Base-by-base conservation (phyloP, 2,113 vertebrate genomes). In the Salvelinus alpinus region DNA sequence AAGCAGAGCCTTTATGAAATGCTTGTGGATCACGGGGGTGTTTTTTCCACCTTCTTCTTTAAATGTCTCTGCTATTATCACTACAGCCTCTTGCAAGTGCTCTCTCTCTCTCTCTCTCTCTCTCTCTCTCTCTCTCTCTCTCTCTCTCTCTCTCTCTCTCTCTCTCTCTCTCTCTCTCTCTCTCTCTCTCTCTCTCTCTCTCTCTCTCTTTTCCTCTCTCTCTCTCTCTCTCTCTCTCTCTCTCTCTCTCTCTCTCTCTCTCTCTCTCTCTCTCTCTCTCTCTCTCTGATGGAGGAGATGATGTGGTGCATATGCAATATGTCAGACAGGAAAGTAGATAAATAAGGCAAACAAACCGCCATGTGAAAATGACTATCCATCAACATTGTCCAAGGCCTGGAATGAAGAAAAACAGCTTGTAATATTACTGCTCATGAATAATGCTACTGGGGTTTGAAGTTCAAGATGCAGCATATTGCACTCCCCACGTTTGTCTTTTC, bases 341-440 rank as follows among this genome's bases (percentile, higher is more conserved):
- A 90, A 91, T 85, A 88, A 88, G 85, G 86, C 86, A 90, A 88
- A 89, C 87, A 89, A 88, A 84, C 81, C 78, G 82, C 83, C 88
- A 82, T 78, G 85, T 88, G 86, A 84, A 87, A 90, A 90, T 90
- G 85, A 85, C 87, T 80, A 88, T 87, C 83, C 84, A 85, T 87
- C 90, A 88, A 84, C 84, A 85, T 73, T 88, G 85, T 85, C 82
- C 85, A 88, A 82, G 80, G 68, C 38, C 74, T 73, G 81, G 81
- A 85, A 90, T 86, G 84, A 90, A 78, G 84, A 78, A 86, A 86
- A 90, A 88, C 78, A 80, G 82, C 84, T 38, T 78, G 85, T 80
- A 80, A 88, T 90, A 90, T 85, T 88, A 81, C 83, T 87, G 83
- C 86, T 88, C 88, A 90, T 90, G 89, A 91, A 92, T 90, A 87